Evolutionary conservation across 2,797 vertebrate genomes (phyloP).

Genomic region (Lycodopsis pacificus): DNA sequence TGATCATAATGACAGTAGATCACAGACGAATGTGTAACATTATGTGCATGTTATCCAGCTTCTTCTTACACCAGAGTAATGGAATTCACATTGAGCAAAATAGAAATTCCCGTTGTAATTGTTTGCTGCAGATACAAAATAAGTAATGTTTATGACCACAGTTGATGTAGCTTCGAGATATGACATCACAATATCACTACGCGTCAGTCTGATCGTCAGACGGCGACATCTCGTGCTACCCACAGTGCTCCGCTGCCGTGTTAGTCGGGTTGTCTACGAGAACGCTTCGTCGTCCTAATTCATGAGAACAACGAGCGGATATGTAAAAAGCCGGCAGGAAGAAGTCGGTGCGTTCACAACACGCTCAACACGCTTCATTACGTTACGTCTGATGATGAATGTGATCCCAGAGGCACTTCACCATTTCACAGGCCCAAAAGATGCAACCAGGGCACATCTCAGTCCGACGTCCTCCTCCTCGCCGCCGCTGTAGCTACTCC

Average conservation of each 20-base stretch:
- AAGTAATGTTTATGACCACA: too few species aligned
- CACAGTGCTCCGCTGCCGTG: neutral
- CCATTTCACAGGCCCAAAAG: slow-evolving; percentile 30
- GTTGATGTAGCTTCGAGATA: neutral
- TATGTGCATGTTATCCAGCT: neutral
- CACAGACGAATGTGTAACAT: neutral
- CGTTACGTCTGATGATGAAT: slow-evolving; percentile 30
- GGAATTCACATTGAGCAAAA: neutral
- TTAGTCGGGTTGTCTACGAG: slow-evolving; percentile 2
- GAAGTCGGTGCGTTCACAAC: neutral
- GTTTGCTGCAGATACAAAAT: neutral
- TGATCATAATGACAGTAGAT: too few species aligned
- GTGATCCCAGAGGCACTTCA: slow-evolving; percentile 29
- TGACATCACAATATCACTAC: neutral
- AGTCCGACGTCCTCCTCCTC: neutral
- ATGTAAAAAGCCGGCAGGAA: neutral
- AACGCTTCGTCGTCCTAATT: neutral
- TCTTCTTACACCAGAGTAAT: neutral
- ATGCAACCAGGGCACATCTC: slow-evolving; percentile 32
- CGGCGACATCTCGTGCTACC: neutral
- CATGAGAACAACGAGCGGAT: neutral
- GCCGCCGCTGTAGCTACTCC: neutral
- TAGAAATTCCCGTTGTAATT: neutral
- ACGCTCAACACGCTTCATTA: slow-evolving; percentile 23
- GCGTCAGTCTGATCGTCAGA: neutral